These are phyloP conservation scores for Steinernema scapterisci DNA, from an alignment of 2,888 invertebrate species.

Conservation along the genomic window DNA sequence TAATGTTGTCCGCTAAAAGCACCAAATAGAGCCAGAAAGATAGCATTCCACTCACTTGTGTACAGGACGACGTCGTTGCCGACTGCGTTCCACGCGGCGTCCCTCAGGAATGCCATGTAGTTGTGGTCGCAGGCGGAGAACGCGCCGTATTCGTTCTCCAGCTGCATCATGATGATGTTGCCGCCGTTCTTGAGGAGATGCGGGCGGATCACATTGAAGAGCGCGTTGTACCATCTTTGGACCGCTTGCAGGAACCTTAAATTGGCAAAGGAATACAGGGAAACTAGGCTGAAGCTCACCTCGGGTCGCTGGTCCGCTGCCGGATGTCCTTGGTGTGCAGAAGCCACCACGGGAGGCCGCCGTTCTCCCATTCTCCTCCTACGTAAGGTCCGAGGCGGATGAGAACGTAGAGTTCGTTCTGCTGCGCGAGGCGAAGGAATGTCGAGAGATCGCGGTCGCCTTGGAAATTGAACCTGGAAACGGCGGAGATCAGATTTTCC, in stretches of 20 bases:
- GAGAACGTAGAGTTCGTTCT: constrained; percentile 5
- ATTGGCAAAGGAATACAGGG: background rate
- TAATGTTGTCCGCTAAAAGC: constrained; percentile 79
- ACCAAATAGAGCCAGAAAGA: background rate
- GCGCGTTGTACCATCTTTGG: background rate
- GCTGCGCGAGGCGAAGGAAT: background rate
- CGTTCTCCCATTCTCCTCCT: constrained; percentile 51
- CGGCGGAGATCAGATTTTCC: too few relatives aligned
- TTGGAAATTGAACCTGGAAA: constrained; percentile 48
- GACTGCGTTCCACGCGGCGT: constrained; percentile 73
- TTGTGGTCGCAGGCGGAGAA: constrained; percentile 77
- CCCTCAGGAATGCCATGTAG: constrained; percentile 77
- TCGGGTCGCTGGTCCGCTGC: constrained; percentile 46
- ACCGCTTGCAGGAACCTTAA: background rate
- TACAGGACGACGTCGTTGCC: constrained; percentile 78
- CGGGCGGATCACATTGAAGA: background rate
- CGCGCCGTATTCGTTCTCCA: constrained; percentile 74
- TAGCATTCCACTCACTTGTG: constrained; percentile 68
- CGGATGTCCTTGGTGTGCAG: constrained; percentile 46
- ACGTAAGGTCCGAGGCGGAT: background rate
- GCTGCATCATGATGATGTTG: constrained; percentile 70
- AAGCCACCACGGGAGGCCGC: constrained; percentile 55
- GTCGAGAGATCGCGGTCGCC: background rate
- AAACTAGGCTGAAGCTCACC: too few relatives aligned
- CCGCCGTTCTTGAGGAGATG: constrained; percentile 68